Evolutionary conservation across 2,113 vertebrate species (phyloP).

Genomic region (Lampris megalopsis): DNA sequence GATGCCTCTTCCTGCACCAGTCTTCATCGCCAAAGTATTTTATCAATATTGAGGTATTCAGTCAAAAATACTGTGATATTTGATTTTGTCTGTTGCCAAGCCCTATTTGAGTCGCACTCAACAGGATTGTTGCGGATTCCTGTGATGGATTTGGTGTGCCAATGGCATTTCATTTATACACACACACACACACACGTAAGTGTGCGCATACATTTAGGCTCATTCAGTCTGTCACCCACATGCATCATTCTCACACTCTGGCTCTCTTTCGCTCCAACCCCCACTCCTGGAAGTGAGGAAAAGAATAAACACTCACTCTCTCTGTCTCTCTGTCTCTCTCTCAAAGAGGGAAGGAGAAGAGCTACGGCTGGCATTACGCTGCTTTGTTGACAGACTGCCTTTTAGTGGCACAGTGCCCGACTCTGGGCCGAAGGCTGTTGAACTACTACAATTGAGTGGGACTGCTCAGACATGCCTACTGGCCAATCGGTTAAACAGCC

Average conservation of each 20-base stretch:
- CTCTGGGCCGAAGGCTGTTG: constrained; percentile 30
- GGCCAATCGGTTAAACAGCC: neutral
- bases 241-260: neutral
- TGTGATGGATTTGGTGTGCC: too few relatives aligned
- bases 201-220: constrained; percentile 13
- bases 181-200: neutral
- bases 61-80: too few relatives aligned
- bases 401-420: constrained; percentile 48
- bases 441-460: constrained; percentile 24
- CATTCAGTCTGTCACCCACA: neutral
- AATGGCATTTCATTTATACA: neutral
- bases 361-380: constrained; percentile 21
- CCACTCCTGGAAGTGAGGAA: constrained; percentile 6
- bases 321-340: neutral
- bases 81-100: too few relatives aligned
- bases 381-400: constrained; percentile 58
- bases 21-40: too few relatives aligned
- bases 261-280: neutral
- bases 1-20: too few relatives aligned
- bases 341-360: neutral
- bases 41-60: too few relatives aligned
- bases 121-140: too few relatives aligned
- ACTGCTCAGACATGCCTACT: constrained; percentile 21
- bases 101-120: too few relatives aligned
- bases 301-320: constrained; percentile 42